phyloP scores from a whole-genome alignment of 2,888 invertebrate genomes.

The Rotaria macrura region DNA sequence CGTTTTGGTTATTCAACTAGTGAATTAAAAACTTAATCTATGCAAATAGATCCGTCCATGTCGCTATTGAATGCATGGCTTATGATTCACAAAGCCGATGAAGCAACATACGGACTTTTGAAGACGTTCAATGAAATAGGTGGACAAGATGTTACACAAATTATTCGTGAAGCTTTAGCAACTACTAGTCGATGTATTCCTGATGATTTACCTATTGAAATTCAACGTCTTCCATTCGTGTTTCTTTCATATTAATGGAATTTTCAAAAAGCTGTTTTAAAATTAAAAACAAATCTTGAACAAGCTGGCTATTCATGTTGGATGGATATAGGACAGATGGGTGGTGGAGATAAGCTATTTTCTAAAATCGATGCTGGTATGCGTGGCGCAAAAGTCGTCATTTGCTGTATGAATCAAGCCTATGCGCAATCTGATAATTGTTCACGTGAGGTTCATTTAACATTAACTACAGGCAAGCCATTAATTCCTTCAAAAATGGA shows the following conservation, averaged over 20 bases:
- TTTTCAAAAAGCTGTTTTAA: constrained; percentile 42
- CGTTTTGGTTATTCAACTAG: constrained; percentile 44
- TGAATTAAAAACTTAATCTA: constrained; percentile 44
- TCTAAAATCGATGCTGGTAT: constrained; percentile 45
- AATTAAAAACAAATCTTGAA: constrained; percentile 39
- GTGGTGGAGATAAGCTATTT: constrained; percentile 47
- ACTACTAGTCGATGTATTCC: constrained; percentile 35
- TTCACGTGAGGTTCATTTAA: constrained; percentile 42
- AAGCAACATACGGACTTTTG: constrained; percentile 40
- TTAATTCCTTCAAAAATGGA: constrained; percentile 46
- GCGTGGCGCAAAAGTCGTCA: constrained; percentile 41
- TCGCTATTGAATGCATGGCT: constrained; percentile 46
- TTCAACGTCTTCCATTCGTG: constrained; percentile 36
- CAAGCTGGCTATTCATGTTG: constrained; percentile 42
- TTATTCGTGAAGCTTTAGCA: constrained; percentile 44
- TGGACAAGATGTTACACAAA: constrained; percentile 41
- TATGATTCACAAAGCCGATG: constrained; percentile 43
- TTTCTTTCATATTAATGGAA: constrained; percentile 45
- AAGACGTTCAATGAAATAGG: constrained; percentile 44
- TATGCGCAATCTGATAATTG: constrained; percentile 38
- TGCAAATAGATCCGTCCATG: constrained; percentile 45
- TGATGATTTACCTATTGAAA: neutral
- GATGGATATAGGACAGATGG: constrained; percentile 49
- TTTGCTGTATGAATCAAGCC: constrained; percentile 42
- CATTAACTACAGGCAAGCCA: constrained; percentile 42